Conservation (phyloP, 2,113 vertebrate genomes). For the Calyptommatus sinebrachiatus region DNA sequence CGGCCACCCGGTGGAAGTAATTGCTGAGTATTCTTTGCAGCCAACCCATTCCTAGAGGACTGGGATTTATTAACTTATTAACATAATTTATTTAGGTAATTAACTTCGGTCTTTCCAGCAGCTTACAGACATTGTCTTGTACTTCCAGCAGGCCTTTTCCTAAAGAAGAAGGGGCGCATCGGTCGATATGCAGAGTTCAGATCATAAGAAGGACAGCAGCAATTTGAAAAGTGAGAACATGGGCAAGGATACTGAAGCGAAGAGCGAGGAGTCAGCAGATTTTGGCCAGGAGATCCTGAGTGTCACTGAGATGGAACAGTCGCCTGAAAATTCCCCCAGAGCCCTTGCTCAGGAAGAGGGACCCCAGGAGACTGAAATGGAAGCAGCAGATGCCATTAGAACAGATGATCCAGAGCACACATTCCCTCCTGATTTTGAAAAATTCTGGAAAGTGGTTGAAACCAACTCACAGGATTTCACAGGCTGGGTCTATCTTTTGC, state of each 20-base stretch:
- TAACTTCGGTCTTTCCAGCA: too few relatives aligned
- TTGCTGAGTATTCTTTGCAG: too few relatives aligned
- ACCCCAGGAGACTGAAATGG: constrained; percentile 74
- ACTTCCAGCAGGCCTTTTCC: constrained; percentile 49
- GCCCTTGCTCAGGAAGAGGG: constrained; percentile 74
- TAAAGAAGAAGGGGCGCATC: constrained; percentile 30
- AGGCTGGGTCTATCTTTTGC: constrained; percentile 94
- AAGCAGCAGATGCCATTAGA: constrained; percentile 61
- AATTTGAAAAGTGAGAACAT: constrained; percentile 52
- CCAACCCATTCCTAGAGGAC: too few relatives aligned
- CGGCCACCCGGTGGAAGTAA: too few relatives aligned
- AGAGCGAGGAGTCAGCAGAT: constrained; percentile 65
- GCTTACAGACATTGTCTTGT: not conserved
- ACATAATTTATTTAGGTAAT: too few relatives aligned
- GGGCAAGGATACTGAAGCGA: constrained; percentile 46
- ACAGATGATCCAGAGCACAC: constrained; percentile 70
- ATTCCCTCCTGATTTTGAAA: constrained; percentile 90
- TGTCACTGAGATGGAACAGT: constrained; percentile 81
- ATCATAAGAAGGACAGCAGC: constrained; percentile 63
- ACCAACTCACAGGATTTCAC: constrained; percentile 97
- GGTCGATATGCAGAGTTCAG: constrained; percentile 67
- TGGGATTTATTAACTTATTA: too few relatives aligned
- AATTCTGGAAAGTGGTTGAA: constrained; percentile 89
- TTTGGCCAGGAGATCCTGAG: constrained; percentile 78
- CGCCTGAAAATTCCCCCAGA: constrained; percentile 76